Evolutionary conservation across 2,888 invertebrate genomes (phyloP).

Genomic region (Deladenus siricidicola): DNA sequence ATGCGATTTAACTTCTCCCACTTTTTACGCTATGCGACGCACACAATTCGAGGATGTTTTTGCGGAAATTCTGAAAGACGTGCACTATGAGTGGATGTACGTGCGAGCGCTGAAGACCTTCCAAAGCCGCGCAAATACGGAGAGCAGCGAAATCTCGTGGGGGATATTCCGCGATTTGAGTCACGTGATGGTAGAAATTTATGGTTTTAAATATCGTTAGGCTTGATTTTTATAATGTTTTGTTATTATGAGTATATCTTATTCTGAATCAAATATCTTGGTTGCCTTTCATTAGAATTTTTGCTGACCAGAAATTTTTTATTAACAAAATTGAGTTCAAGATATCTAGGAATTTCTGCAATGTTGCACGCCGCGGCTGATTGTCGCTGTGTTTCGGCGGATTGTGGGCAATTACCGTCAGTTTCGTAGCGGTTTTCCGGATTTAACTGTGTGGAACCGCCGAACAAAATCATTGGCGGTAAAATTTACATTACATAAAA

Average conservation of each 20-base stretch:
- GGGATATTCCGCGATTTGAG: neutral
- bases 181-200: neutral
- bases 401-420: conserved; percentile 36
- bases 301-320: too few relatives aligned
- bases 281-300: too few relatives aligned
- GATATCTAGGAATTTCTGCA: conserved; percentile 28
- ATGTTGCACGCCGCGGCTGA: conserved; percentile 25
- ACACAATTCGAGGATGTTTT: neutral
- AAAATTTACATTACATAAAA: neutral
- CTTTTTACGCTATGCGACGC: neutral
- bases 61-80: neutral
- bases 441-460: conserved; percentile 40
- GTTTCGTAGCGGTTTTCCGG: conserved; percentile 43
- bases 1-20: neutral
- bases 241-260: too few relatives aligned
- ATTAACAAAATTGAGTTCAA: too few relatives aligned
- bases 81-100: neutral
- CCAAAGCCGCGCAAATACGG: neutral
- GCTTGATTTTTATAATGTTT: neutral
- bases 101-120: neutral
- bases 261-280: too few relatives aligned
- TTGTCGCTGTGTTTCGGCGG: conserved; percentile 28
- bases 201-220: too few relatives aligned
- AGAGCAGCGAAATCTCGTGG: neutral
- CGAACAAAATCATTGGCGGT: conserved; percentile 20